Evolutionary conservation across 2,888 invertebrate genomes (phyloP), one percentile per base, ranked within the genome.

Genomic region (Diaprepes abbreviatus): DNA sequence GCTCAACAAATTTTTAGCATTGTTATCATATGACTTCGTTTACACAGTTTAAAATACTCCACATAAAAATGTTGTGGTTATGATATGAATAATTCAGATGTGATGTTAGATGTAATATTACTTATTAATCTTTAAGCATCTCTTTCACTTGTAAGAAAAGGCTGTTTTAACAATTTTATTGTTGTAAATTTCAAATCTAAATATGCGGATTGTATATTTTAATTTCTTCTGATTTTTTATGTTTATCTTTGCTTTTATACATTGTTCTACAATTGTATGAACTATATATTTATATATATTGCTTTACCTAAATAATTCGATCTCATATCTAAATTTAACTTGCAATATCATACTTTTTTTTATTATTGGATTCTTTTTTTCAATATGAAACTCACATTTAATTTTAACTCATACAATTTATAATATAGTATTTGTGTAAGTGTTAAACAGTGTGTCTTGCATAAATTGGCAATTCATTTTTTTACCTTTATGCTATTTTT

Each of bases 81-180:
- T 45, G 16, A 62, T 67, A 64, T 58, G 40, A 45, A 67, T 68
- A 63, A 68, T 45, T 68, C 60, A 57, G 64, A 69, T 69, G 69
- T 69, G 69, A 69, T 69, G 69, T 69, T 69, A 64, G 69, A 54
- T 65, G 58, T 69, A 69, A 69, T 69, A 48, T 36, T 64, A 54
- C 19, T 57, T 58, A 45, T 43, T 66, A 66, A 59, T 45, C 19
- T 36, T 54, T 67, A 67, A 67, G 45, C 67, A 57, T 63, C 36
- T 48, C 40, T 40, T 63, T 63, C 48, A 62, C 45, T 17, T 57
- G 52, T 57, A 38, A 33, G 14, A 40, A 66, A 64, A 67, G 67
- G 60, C 59, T 66, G 66, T 66, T 60, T 67, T 48, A 62, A 28
- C 54, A 60, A 40, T 45, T 60, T 60, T 58, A 36, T 57, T 59